Base-by-base conservation (phyloP, 2,888 invertebrate species). In the Leptopilina syphax region DNA sequence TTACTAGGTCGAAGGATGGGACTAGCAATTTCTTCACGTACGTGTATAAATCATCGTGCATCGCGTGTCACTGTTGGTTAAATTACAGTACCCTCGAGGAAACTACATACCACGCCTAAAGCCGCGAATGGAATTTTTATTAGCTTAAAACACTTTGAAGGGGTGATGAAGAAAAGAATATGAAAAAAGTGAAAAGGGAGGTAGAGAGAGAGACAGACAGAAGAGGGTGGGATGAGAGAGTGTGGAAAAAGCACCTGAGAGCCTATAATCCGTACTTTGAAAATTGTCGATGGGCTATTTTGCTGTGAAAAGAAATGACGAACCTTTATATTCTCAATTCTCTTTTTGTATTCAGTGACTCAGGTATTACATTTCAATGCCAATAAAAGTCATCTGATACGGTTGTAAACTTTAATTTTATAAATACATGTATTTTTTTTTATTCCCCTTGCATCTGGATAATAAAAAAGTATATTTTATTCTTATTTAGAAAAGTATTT, bases 101-200 rank as follows among this genome's bases (percentile, higher is more conserved):
- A 73, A 73, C 73, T 57, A 73, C 73, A 73, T 57, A 73, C 73
- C 73, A 73, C 73, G 73, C 73, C 73, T 57, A 57, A 57, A 73
- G n/a, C 34, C 57, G 73, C 73, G 73, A 73, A 73, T 73, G 73
- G 73, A 73, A 73, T 73, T 73, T 73, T 57, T 73, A 73, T 73
- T 54, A 73, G 57, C 57, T 54, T 57, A 73, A 73, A 73, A 73
- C 73, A 57, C 73, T 73, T 73, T 34, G 41, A 73, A 73, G 5
- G 5, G 57, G 57, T 73, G 57, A n/a, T 41, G 73, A 73, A 57
- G 73, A 57, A 27, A 65, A 73, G 63, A 24, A 63, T 63, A 73
- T 57, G 9, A 50, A 10, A 50, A 10, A 50, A 50, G n/a, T 44
- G 67, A 9, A 18, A 68, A 50, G 50, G n/a, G 12, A 12, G 65